phyloP scores from a whole-genome alignment of 2,113 vertebrate genomes.

The Cricetomys ansorgei region DNA sequence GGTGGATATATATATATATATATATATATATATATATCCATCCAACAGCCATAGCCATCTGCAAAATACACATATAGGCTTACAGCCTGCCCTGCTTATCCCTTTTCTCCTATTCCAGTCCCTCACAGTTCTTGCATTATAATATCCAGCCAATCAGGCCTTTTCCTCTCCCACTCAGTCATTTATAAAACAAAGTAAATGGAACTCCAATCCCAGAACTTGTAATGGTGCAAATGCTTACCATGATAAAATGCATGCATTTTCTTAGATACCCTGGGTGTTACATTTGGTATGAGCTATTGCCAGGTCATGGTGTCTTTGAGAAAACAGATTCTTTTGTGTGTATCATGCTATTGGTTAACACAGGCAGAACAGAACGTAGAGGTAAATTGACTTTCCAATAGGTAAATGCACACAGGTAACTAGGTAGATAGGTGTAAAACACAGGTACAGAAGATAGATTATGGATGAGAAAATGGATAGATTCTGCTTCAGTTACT shows the following conservation, averaged over 20 bases:
- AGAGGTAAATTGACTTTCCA: neutral
- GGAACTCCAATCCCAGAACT: neutral
- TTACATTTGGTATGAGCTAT: neutral
- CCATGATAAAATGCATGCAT: neutral
- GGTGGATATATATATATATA: neutral
- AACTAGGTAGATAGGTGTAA: neutral
- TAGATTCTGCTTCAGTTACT: neutral
- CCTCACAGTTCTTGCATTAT: neutral
- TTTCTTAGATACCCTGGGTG: neutral
- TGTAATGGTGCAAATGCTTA: neutral
- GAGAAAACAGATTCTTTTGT: neutral
- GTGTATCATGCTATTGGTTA: neutral
- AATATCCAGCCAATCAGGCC: neutral
- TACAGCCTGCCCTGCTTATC: neutral
- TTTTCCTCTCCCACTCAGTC: neutral
- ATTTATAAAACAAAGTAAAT: constrained; percentile 7
- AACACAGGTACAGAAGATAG: neutral
- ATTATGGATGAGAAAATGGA: neutral
- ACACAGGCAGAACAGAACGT: accelerated
- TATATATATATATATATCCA: neutral
- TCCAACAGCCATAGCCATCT: neutral
- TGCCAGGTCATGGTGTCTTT: neutral
- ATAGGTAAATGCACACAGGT: neutral
- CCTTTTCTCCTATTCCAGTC: neutral
- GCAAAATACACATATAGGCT: neutral